These are phyloP conservation scores for Epistrophe grossulariae DNA, from an alignment of 2,888 invertebrate genomes.

Conservation along the genomic window DNA sequence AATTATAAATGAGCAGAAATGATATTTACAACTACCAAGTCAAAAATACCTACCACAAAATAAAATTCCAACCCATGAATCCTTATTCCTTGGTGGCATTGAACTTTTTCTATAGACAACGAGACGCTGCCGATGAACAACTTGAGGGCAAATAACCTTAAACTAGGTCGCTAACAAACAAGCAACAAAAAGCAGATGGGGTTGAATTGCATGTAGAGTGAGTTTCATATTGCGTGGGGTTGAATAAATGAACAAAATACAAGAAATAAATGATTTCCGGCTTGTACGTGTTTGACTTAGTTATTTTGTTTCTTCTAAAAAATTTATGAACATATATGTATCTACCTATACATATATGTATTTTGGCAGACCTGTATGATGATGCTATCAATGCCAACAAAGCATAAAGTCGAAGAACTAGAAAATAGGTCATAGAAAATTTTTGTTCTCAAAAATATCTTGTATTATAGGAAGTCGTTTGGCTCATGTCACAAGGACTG, in stretches of 20 bases:
- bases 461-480: conserved; percentile 38
- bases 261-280: conserved; percentile 64
- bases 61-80: background rate
- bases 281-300: conserved; percentile 31
- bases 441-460: conserved; percentile 28
- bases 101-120: conserved; percentile 61
- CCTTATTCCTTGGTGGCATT: conserved; percentile 64
- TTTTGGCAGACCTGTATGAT: conserved; percentile 45
- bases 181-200: conserved; percentile 30
- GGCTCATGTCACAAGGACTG: conserved; percentile 47
- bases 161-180: conserved; percentile 62
- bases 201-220: background rate
- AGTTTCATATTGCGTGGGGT: conserved; percentile 56
- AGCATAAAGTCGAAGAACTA: background rate
- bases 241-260: conserved; percentile 57
- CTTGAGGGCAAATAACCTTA: conserved; percentile 63
- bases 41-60: conserved; percentile 2
- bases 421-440: conserved; percentile 35
- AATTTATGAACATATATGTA: background rate
- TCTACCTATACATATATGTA: conserved; percentile 1
- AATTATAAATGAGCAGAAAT: background rate
- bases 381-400: conserved; percentile 29
- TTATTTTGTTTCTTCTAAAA: background rate
- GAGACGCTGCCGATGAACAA: conserved; percentile 25
- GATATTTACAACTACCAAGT: background rate